These are phyloP conservation scores for Gobio occitaniae DNA, from an alignment of 2,797 vertebrate genomes.

Conservation along the genomic window DNA sequence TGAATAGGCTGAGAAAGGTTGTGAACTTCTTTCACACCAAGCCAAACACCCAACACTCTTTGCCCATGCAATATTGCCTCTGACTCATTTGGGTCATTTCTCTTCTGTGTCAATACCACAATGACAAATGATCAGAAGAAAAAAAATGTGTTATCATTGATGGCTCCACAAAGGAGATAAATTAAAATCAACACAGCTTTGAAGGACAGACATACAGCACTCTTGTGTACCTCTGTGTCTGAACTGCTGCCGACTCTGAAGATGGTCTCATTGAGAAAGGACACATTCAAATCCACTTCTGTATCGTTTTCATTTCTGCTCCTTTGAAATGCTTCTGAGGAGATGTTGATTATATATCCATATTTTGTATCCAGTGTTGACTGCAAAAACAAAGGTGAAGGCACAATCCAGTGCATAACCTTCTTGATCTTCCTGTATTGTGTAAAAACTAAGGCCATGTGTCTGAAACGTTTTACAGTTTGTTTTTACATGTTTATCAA, in stretches of 20 bases:
- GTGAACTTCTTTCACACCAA: conserved; percentile 53
- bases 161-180: no score
- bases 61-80: not conserved
- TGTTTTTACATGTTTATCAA: not conserved
- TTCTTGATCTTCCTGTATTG: not conserved
- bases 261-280: conserved; percentile 63
- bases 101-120: not conserved
- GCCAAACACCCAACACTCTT: conserved; percentile 70
- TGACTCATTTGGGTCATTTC: not conserved
- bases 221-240: not conserved
- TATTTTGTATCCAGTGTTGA: not conserved
- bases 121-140: not conserved
- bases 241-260: conserved; percentile 68
- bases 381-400: conserved; percentile 19
- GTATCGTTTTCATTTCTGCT: rapidly evolving
- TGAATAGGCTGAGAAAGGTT: conserved; percentile 70
- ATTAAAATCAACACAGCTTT: no score
- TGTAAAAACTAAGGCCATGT: not conserved
- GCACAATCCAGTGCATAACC: not conserved
- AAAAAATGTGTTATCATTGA: not conserved
- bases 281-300: conserved; percentile 58
- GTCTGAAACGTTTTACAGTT: not conserved
- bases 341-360: conserved; percentile 61
- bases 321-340: conserved; percentile 65
- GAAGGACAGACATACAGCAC: not conserved